phyloP scores from a whole-genome alignment of 2,113 vertebrate genomes.

The Phocoena sinus region DNA sequence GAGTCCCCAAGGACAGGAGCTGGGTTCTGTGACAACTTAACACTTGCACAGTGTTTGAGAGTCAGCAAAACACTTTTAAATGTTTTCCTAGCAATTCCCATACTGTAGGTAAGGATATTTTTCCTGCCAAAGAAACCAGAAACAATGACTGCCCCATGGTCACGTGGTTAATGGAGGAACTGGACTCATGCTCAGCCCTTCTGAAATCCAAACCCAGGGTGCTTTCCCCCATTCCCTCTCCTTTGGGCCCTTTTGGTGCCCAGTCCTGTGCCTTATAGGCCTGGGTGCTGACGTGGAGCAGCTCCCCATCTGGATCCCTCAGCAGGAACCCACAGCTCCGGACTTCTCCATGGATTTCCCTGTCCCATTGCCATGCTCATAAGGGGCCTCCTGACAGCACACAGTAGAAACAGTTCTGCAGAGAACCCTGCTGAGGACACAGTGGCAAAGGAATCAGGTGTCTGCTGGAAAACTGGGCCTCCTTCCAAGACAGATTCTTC shows the following conservation, averaged over 20 bases:
- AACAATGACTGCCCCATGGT: background rate
- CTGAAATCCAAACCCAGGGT: background rate
- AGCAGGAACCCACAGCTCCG: background rate
- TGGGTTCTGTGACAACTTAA: background rate
- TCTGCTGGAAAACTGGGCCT: slow-evolving; percentile 26
- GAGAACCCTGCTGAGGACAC: background rate
- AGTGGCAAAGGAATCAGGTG: background rate
- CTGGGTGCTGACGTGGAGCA: background rate
- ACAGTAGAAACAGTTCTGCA: background rate
- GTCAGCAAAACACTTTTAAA: background rate
- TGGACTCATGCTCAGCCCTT: background rate
- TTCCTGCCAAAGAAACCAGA: background rate
- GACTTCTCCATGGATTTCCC: background rate
- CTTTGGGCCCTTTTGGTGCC: background rate
- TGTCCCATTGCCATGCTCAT: background rate
- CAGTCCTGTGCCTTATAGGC: background rate
- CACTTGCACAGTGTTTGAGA: background rate
- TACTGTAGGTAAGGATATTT: background rate
- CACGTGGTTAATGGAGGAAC: background rate
- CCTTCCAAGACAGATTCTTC: background rate
- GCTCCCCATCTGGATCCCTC: background rate
- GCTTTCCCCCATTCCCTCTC: background rate
- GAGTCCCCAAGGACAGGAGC: background rate
- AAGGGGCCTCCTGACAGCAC: background rate
- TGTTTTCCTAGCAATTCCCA: background rate